Conservation (phyloP, 2,888 invertebrate genomes). For the Xylophagus ater region DNA sequence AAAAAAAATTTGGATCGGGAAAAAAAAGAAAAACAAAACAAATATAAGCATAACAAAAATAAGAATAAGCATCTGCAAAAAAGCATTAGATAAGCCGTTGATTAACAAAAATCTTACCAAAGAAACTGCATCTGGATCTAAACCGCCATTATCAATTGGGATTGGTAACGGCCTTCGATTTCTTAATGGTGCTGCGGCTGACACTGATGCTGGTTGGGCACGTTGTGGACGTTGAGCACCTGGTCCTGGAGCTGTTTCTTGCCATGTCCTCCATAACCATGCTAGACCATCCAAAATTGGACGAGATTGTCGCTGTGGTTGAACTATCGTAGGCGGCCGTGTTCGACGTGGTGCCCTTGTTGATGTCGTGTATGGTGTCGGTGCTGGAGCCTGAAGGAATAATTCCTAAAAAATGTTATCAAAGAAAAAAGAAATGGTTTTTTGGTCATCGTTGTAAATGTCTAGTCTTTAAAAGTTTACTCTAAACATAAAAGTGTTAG, state of each 20-base stretch:
- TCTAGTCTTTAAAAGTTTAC: neutral
- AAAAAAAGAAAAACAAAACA: constrained; percentile 1
- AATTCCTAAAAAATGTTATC: constrained; percentile 47
- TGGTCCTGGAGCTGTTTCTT: constrained; percentile 42
- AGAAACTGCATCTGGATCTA: constrained; percentile 2
- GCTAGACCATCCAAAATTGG: constrained; percentile 47
- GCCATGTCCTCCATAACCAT: constrained; percentile 50
- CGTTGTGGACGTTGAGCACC: constrained; percentile 34
- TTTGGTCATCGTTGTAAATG: constrained; percentile 2
- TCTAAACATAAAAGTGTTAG: too few relatives aligned
- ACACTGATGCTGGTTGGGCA: constrained; percentile 42
- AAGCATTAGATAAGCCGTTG: too few relatives aligned
- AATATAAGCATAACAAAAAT: constrained; percentile 6
- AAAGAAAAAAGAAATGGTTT: constrained; percentile 20
- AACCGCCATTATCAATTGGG: constrained; percentile 1
- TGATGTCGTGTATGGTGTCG: constrained; percentile 24
- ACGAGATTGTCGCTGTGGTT: constrained; percentile 39
- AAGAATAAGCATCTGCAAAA: neutral
- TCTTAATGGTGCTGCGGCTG: constrained; percentile 31
- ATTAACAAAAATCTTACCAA: constrained; percentile 8
- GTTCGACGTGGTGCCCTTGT: constrained; percentile 19
- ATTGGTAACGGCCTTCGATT: constrained; percentile 11
- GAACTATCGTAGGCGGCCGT: constrained; percentile 31
- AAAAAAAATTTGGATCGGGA: constrained; percentile 3
- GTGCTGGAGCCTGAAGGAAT: constrained; percentile 43